A percentile compares a stretch with the other conserved stretches of the same genome.
phyloP scores from a whole-genome alignment of 92 coral and sea anemone genomes.

The Porites lobata region DNA sequence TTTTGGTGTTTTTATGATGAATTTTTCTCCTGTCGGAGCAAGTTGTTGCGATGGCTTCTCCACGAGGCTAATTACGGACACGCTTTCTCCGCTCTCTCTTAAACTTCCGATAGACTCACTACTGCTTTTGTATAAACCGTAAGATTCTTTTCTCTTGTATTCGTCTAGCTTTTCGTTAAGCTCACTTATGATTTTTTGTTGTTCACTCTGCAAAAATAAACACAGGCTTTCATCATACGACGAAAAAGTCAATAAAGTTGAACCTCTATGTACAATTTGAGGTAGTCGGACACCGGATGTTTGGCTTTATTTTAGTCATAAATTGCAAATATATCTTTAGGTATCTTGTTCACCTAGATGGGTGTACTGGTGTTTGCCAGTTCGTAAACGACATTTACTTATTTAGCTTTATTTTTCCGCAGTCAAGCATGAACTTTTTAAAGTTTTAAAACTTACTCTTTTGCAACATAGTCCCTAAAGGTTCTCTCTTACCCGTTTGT shows the following conservation, averaged over 20 bases:
- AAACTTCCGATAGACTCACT: slow-evolving; percentile 62
- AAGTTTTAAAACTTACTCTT: too few relatives aligned
- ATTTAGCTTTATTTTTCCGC: too few relatives aligned
- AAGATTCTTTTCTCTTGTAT: slow-evolving; percentile 80
- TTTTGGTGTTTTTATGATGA: slow-evolving; percentile 38
- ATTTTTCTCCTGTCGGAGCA: slow-evolving; percentile 68
- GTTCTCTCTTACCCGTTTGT: too few relatives aligned
- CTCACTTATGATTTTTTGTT: slow-evolving; percentile 50
- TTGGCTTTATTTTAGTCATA: too few relatives aligned
- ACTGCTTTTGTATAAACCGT: slow-evolving; percentile 73
- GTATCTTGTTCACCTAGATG: too few relatives aligned
- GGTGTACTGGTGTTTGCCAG: too few relatives aligned
- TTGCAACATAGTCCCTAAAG: too few relatives aligned
- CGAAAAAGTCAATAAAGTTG: background rate
- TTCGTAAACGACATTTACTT: too few relatives aligned
- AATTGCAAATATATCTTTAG: too few relatives aligned
- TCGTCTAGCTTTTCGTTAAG: slow-evolving; percentile 70
- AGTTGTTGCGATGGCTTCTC: slow-evolving; percentile 56
- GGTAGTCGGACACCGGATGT: too few relatives aligned
- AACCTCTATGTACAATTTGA: too few relatives aligned
- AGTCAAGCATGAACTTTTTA: too few relatives aligned
- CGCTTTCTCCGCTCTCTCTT: slow-evolving; percentile 31
- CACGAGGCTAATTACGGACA: slow-evolving; percentile 42
- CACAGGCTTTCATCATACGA: background rate
- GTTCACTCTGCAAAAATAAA: slow-evolving; percentile 57